Conservation (phyloP, 2,888 invertebrate species). For the Chydorus sphaericus region DNA sequence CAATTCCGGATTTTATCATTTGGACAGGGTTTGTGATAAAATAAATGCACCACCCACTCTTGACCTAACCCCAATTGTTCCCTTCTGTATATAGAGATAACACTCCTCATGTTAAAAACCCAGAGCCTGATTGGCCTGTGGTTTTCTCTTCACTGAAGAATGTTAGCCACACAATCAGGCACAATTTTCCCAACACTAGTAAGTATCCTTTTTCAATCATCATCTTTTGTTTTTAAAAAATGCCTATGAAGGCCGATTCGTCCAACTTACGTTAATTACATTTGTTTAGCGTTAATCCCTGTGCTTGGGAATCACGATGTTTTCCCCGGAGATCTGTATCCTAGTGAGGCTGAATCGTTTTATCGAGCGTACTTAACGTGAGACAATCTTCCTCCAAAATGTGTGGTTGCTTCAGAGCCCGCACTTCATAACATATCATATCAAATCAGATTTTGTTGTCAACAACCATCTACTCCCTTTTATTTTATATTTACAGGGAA, state of each 20-base stretch:
- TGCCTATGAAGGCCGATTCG: background rate
- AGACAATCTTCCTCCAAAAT: background rate
- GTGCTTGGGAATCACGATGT: constrained; percentile 15
- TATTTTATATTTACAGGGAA: constrained; percentile 5
- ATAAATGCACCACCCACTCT: background rate
- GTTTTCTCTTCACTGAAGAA: constrained; percentile 15
- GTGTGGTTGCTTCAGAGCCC: background rate
- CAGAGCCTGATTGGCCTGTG: constrained; percentile 14
- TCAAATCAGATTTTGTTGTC: background rate
- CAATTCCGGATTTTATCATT: constrained; percentile 18
- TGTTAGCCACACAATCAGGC: constrained; percentile 6
- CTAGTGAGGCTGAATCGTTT: constrained; percentile 7
- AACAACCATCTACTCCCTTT: background rate
- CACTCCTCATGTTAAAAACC: constrained; percentile 15
- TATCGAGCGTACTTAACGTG: constrained; percentile 9
- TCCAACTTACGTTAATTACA: background rate
- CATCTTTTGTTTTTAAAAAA: background rate
- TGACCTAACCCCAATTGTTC: too few species aligned
- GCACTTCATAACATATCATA: background rate
- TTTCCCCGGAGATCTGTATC: constrained; percentile 13
- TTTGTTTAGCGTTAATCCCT: constrained; percentile 7
- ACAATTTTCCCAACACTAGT: constrained; percentile 14
- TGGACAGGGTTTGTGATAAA: constrained; percentile 13
- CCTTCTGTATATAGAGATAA: constrained; percentile 12
- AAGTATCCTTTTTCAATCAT: too few species aligned